Evolutionary conservation across 2,113 vertebrate species (phyloP), one percentile per base, ranked within the genome.

Genomic region (Caranx melampygus): DNA sequence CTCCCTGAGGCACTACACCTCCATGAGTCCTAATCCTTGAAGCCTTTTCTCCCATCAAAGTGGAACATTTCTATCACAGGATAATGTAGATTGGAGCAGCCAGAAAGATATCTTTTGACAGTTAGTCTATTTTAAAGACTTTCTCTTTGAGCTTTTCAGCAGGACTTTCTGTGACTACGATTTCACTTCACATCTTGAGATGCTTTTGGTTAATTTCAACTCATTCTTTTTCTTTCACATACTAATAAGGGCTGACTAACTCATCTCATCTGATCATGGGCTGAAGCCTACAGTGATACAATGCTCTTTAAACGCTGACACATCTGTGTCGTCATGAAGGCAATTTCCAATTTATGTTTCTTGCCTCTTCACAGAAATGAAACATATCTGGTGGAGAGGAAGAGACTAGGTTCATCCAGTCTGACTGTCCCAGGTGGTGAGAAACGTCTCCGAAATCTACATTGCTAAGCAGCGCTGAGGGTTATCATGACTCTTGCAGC

Each of bases 351-450:
- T 45, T 58, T 1, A 15, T 7, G 0, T 45, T 21, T 61, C 21
- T 55, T 34, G 49, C 49, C 35, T 83, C 52, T 40, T 9, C 0
- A 21, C 8, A 18, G 49, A 14, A 44, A 68, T 44, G 12, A 1
- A 79, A 55, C 42, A 52, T 35, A 49, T 67, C 62, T 59, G 34
- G 37, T 35, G 55, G 34, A 71, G 51, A 54, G 57, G 64, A 37
- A 8, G 65, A 76, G 52, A 33, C 52, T 2, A 26, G 31, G 64
- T 71, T n/a, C 9, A 63, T 13, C 15, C 35, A 51, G 67, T 82
- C 75, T 65, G 74, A 70, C 0, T 8, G 79, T 90, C 87, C 87
- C 87, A 71, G 86, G 60, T 83, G 88, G 58, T 65, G 72, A 75
- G 78, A 10, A 59, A 67, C 52, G 6, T 42, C 66, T 66, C 0